A percentile compares a stretch with the other conserved stretches of the same genome.
These are phyloP conservation scores for Euwallacea similis DNA, from an alignment of 1,140 invertebrate genomes.

Conservation along the genomic window DNA sequence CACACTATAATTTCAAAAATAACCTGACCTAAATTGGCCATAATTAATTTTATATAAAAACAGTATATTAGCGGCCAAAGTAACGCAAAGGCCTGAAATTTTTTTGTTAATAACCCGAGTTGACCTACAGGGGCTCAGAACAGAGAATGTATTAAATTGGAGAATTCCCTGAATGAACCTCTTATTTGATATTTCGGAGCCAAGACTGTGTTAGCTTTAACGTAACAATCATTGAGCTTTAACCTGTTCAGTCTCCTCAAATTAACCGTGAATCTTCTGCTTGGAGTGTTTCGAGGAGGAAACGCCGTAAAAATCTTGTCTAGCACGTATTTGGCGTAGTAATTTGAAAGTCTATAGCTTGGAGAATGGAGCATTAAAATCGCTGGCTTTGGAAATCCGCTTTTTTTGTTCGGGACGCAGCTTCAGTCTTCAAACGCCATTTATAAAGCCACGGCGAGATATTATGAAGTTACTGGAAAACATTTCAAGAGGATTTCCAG, in stretches of 20 bases:
- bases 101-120: too few relatives aligned
- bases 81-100: too few relatives aligned
- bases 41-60: too few relatives aligned
- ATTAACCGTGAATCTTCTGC: not conserved
- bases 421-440: not conserved
- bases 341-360: slow-evolving; percentile 1
- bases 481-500: slow-evolving; percentile 5
- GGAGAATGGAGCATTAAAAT: not conserved
- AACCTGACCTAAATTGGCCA: too few relatives aligned
- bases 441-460: not conserved
- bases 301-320: not conserved
- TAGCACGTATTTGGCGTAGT: slow-evolving; percentile 2
- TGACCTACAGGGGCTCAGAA: too few relatives aligned
- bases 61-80: too few relatives aligned
- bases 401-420: not conserved
- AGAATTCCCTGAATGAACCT: too few relatives aligned
- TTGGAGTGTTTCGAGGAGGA: not conserved
- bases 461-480: not conserved
- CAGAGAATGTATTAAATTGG: too few relatives aligned
- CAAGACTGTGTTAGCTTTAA: too few relatives aligned
- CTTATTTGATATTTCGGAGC: too few relatives aligned
- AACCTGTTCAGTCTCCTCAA: not conserved
- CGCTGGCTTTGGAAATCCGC: not conserved
- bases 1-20: too few relatives aligned
- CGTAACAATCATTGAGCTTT: not conserved